Conservation (phyloP, 2,888 invertebrate species). For the Synergus itoensis region DNA sequence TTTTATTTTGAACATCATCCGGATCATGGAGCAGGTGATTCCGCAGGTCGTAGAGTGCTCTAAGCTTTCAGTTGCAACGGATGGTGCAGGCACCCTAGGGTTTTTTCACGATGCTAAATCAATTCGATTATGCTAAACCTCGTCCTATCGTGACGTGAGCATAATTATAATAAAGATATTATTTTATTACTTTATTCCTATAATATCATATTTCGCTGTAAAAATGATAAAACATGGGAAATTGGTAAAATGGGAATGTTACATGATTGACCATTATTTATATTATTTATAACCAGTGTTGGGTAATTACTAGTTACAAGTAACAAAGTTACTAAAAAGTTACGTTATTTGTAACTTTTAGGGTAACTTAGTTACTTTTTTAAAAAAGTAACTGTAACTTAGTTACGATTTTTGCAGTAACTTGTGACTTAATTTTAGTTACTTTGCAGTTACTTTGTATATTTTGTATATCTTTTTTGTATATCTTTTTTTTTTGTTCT, state of each 20-base stretch:
- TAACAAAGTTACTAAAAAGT: too few species aligned
- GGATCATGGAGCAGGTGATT: constrained; percentile 26
- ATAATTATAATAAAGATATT: constrained; percentile 25
- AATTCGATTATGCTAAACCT: constrained; percentile 33
- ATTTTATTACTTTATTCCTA: constrained; percentile 10
- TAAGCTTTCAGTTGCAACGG: constrained; percentile 16
- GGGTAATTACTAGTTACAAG: too few species aligned
- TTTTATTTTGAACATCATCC: neutral
- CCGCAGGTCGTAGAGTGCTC: neutral
- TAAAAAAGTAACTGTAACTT: too few species aligned
- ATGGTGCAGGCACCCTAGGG: constrained; percentile 33
- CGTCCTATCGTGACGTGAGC: constrained; percentile 4
- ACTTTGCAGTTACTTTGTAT: too few species aligned
- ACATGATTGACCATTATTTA: neutral
- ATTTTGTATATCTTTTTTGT: too few species aligned
- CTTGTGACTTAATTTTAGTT: too few species aligned
- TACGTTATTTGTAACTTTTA: too few species aligned
- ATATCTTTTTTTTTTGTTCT: too few species aligned
- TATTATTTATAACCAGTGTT: too few species aligned
- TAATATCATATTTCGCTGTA: constrained; percentile 19
- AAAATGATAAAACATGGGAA: neutral
- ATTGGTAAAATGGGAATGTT: too few species aligned
- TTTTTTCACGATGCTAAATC: constrained; percentile 28
- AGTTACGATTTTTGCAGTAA: too few species aligned
- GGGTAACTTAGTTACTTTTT: too few species aligned